Evolutionary conservation across 2,113 vertebrate species (phyloP).

Genomic region (Gracilinanus agilis): DNA sequence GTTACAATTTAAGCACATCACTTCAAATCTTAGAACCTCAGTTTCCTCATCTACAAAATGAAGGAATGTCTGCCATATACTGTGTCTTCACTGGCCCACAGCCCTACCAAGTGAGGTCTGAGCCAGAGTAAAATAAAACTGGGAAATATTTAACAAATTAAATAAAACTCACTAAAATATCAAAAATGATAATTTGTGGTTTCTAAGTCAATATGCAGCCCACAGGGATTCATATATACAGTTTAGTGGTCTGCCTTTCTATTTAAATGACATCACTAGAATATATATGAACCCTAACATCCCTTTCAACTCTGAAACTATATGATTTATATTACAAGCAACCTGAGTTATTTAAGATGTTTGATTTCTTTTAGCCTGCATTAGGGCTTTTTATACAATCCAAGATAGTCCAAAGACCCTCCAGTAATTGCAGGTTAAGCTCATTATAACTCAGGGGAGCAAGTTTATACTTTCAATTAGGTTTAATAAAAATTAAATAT

Average conservation of each 20-base stretch:
- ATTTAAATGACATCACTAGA: neutral
- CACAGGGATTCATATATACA: neutral
- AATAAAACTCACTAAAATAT: neutral
- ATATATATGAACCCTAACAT: neutral
- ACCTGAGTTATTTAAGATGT: slow-evolving; percentile 31
- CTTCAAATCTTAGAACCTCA: neutral
- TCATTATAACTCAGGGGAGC: slow-evolving; percentile 54
- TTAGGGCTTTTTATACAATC: slow-evolving; percentile 30
- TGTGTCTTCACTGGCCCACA: neutral
- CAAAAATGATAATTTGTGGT: neutral
- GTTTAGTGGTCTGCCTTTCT: neutral
- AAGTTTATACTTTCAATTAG: slow-evolving; percentile 52
- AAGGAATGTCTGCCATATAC: neutral
- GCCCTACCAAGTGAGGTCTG: neutral
- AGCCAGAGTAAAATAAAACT: neutral
- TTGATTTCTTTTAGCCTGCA: slow-evolving; percentile 25
- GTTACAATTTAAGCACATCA: neutral
- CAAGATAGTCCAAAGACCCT: slow-evolving; percentile 60
- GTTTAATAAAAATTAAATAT: slow-evolving; percentile 58
- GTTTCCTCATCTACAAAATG: neutral
- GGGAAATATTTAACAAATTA: neutral
- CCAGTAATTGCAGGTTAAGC: slow-evolving; percentile 47
- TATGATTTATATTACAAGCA: neutral
- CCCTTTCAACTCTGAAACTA: neutral
- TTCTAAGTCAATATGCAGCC: slow-evolving; percentile 1